Percentiles rank a stretch among this genome's conserved stretches.
Conservation (phyloP, 2,113 vertebrate species). For the Riparia riparia region DNA sequence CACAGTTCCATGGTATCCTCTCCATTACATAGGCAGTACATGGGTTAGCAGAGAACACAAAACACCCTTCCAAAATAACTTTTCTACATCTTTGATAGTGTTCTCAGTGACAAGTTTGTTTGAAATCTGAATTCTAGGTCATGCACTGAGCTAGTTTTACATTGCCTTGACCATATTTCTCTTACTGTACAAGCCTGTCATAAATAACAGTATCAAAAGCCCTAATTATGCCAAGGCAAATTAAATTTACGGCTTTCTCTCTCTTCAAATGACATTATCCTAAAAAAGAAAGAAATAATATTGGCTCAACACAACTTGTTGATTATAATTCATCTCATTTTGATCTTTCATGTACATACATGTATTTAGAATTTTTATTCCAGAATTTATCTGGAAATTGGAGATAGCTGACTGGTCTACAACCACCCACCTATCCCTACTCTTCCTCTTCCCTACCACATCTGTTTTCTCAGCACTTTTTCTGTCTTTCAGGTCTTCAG, state of each 20-base stretch:
- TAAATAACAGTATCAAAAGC: neutral
- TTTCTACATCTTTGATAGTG: neutral
- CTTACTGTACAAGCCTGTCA: neutral
- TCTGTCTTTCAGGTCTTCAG: neutral
- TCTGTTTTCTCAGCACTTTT: neutral
- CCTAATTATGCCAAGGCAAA: neutral
- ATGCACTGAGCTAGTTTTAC: neutral
- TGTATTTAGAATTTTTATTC: neutral
- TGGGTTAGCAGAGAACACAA: neutral
- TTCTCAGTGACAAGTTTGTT: neutral
- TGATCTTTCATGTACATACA: neutral
- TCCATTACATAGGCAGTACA: neutral
- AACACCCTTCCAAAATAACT: accelerated
- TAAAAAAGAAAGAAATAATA: neutral
- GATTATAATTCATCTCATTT: neutral
- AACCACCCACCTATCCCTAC: accelerated
- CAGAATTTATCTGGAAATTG: neutral
- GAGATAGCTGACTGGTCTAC: neutral
- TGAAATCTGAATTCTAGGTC: neutral
- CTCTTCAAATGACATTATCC: neutral
- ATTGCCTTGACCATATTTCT: neutral
- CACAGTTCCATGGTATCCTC: neutral
- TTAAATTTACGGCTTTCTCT: neutral
- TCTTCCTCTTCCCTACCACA: neutral
- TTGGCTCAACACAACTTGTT: neutral